phyloP scores from a whole-genome alignment of 1,140 invertebrate species.

The Lasioglossum baleicum region DNA sequence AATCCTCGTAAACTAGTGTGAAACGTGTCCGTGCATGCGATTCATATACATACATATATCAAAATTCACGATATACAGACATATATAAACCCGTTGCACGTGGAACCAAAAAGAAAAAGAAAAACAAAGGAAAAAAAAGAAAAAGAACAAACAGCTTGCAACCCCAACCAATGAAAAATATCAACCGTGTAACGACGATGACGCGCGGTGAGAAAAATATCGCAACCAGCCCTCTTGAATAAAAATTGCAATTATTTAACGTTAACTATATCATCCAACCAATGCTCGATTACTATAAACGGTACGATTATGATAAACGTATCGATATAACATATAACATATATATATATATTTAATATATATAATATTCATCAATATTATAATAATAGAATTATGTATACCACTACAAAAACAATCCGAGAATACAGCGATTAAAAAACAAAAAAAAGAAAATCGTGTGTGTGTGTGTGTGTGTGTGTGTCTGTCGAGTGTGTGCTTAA shows the following conservation, averaged over 20 bases:
- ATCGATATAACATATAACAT: not conserved
- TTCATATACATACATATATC: slow-evolving; percentile 41
- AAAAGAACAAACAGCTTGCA: slow-evolving; percentile 74
- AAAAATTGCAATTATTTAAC: slow-evolving; percentile 71
- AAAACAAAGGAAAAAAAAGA: slow-evolving; percentile 67
- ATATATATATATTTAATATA: not conserved
- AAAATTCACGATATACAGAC: too few relatives aligned
- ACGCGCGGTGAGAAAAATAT: slow-evolving; percentile 68
- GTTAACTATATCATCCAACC: slow-evolving; percentile 71
- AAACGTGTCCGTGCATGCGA: slow-evolving; percentile 10
- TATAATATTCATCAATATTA: too few relatives aligned
- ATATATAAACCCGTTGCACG: slow-evolving; percentile 43
- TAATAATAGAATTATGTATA: slow-evolving; percentile 75
- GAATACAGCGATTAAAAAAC: slow-evolving; percentile 41
- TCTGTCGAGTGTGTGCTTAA: slow-evolving; percentile 74
- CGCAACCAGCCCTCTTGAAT: slow-evolving; percentile 73
- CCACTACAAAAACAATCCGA: slow-evolving; percentile 75
- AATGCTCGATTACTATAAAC: slow-evolving; percentile 72
- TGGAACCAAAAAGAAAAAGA: slow-evolving; percentile 51
- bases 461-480: slow-evolving; percentile 26
- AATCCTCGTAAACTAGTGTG: slow-evolving; percentile 37
- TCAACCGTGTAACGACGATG: slow-evolving; percentile 74
- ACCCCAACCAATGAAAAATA: slow-evolving; percentile 79
- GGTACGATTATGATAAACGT: slow-evolving; percentile 65
- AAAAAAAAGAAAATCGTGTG: slow-evolving; percentile 30